Percentiles rank a stretch among this genome's conserved stretches.
Evolutionary conservation across 2,797 vertebrate genomes (phyloP).

Genomic region (Trichosurus vulpecula): DNA sequence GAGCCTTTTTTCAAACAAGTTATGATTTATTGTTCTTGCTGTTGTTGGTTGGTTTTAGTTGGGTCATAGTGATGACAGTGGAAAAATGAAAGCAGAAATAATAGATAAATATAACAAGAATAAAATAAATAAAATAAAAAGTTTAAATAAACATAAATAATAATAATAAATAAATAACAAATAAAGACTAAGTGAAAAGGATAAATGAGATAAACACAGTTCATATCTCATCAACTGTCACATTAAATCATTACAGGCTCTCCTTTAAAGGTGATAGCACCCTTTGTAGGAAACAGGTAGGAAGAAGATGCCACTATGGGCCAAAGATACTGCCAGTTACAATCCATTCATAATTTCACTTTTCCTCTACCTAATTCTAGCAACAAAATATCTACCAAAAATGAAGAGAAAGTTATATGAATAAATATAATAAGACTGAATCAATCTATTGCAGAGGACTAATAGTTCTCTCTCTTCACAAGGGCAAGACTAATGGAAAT

Average conservation of each 20-base stretch:
- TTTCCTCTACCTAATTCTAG: background rate
- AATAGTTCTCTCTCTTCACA: background rate
- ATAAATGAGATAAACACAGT: background rate
- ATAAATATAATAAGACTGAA: background rate
- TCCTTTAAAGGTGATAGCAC: background rate
- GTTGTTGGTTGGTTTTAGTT: background rate
- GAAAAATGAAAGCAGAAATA: conserved; percentile 14
- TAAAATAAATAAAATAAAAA: no score
- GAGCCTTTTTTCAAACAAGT: background rate
- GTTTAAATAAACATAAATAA: no score
- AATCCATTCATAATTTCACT: background rate
- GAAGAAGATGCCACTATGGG: background rate
- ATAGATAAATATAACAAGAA: background rate
- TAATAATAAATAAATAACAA: no score
- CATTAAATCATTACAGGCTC: conserved; percentile 21
- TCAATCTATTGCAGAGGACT: background rate
- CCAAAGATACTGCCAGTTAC: background rate
- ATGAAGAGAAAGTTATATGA: background rate
- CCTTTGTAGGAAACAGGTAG: no score
- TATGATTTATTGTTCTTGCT: no score
- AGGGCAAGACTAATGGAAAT: background rate
- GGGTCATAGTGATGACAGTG: conserved; percentile 14
- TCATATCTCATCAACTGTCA: background rate
- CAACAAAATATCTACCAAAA: background rate
- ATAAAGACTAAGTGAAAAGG: no score